These are phyloP conservation scores for Alexandromys fortis DNA, from an alignment of 2,113 vertebrate species.

Conservation along the genomic window DNA sequence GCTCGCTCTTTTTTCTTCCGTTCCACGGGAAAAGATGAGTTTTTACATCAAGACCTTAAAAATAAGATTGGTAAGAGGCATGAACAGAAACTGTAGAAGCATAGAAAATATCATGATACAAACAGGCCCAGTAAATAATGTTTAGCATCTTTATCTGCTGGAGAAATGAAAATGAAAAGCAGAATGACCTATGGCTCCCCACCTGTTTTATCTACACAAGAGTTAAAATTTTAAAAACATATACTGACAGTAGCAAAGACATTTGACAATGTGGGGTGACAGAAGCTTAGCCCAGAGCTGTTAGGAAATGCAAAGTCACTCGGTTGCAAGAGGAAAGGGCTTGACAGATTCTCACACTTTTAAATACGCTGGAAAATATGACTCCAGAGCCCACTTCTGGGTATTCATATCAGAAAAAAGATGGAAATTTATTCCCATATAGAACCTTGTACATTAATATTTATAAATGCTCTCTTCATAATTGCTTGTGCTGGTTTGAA, in stretches of 20 bases:
- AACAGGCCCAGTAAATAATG: not conserved
- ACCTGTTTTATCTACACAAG: not conserved
- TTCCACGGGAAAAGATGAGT: not conserved
- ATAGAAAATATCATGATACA: not conserved
- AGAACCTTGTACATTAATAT: not conserved
- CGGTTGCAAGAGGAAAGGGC: not conserved
- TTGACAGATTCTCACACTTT: not conserved
- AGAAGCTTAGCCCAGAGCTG: not conserved
- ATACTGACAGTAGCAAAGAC: not conserved
- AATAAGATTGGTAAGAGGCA: not conserved
- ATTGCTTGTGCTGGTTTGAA: not conserved
- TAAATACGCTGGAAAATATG: not conserved
- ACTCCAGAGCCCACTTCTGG: not conserved
- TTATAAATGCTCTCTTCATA: not conserved
- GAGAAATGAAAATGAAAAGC: not conserved
- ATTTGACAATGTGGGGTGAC: not conserved
- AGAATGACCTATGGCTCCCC: too few species aligned
- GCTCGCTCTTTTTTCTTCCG: not conserved
- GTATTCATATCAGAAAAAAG: not conserved
- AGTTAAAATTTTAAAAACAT: not conserved
- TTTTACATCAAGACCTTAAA: not conserved
- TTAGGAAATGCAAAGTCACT: not conserved
- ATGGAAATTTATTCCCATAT: conserved; percentile 9
- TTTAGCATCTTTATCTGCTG: not conserved
- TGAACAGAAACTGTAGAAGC: not conserved